phyloP scores from a whole-genome alignment of 2,888 invertebrate species.

The Drosophila cognata region DNA sequence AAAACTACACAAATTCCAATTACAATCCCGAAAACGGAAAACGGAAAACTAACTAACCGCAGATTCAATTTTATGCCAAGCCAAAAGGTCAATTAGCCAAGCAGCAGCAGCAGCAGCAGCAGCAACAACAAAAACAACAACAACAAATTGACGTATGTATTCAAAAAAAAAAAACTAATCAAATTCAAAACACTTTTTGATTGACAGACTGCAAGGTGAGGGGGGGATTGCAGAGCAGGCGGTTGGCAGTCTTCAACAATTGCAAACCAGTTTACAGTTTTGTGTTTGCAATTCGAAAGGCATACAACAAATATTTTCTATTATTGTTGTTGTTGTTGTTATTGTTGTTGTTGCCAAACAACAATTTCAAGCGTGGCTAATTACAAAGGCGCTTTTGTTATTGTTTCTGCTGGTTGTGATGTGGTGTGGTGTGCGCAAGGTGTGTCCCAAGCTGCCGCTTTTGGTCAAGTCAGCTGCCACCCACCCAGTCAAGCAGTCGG shows the following conservation, averaged over 20 bases:
- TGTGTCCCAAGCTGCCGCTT: slow-evolving; percentile 62
- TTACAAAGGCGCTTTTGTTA: slow-evolving; percentile 53
- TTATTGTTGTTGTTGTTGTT: slow-evolving; percentile 33
- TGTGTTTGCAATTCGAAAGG: slow-evolving; percentile 71
- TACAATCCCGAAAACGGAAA: slow-evolving; percentile 26
- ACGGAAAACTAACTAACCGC: slow-evolving; percentile 59
- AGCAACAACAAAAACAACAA: slow-evolving; percentile 26
- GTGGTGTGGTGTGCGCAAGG: slow-evolving; percentile 59
- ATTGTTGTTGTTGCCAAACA: slow-evolving; percentile 55
- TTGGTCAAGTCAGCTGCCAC: slow-evolving; percentile 55
- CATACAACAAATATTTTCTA: slow-evolving; percentile 52
- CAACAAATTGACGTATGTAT: slow-evolving; percentile 25
- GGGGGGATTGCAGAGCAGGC: slow-evolving; percentile 6
- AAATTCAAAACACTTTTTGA: slow-evolving; percentile 64
- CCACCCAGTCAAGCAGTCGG: slow-evolving; percentile 49
- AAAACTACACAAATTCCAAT: slow-evolving; percentile 37
- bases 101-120: slow-evolving; percentile 24
- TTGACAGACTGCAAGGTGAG: slow-evolving; percentile 35
- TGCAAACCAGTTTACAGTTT: slow-evolving; percentile 67
- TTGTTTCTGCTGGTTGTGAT: slow-evolving; percentile 22
- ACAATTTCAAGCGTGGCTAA: slow-evolving; percentile 71
- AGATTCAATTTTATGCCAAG: slow-evolving; percentile 69
- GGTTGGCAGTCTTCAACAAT: slow-evolving; percentile 26
- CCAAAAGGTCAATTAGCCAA: slow-evolving; percentile 74
- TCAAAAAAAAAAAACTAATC: slow-evolving; percentile 39